Percentiles rank a stretch among this genome's conserved stretches.
Conservation (phyloP, 2,113 vertebrate genomes). For the Paramisgurnus dabryanus region DNA sequence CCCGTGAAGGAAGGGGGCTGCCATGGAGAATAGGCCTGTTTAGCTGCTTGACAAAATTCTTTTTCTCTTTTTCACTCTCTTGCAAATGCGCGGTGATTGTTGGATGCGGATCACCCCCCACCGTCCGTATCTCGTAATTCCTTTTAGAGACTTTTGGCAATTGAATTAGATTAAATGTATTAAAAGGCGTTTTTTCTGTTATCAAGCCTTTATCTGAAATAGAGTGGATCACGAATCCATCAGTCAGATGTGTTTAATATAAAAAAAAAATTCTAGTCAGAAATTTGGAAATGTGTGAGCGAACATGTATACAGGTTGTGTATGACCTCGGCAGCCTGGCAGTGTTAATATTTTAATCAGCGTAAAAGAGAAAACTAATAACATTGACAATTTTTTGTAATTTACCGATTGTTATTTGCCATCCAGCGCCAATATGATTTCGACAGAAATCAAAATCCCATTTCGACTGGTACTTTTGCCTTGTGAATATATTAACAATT, state of each 20-base stretch:
- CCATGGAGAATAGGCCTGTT: slow-evolving; percentile 96
- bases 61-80: slow-evolving; percentile 63
- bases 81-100: slow-evolving; percentile 76
- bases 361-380: neutral
- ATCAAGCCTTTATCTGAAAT: slow-evolving; percentile 37
- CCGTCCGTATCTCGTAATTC: slow-evolving; percentile 58
- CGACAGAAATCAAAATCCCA: slow-evolving; percentile 61
- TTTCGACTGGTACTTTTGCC: slow-evolving; percentile 70
- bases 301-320: neutral
- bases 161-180: slow-evolving; percentile 55
- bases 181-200: slow-evolving; percentile 38
- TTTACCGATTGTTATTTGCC: slow-evolving; percentile 45
- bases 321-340: neutral
- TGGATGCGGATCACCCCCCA: slow-evolving; percentile 57
- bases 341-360: slow-evolving; percentile 14
- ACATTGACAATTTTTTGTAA: neutral
- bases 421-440: slow-evolving; percentile 68
- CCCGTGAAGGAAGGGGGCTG: slow-evolving; percentile 87
- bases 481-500: slow-evolving; percentile 88
- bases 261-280: neutral
- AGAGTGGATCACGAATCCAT: slow-evolving; percentile 11
- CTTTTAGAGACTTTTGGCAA: slow-evolving; percentile 51
- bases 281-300: neutral
- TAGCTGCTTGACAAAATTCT: slow-evolving; percentile 84
- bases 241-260: neutral